Conservation (phyloP, 2,797 vertebrate genomes). For the Chaenodraco wilsoni region DNA sequence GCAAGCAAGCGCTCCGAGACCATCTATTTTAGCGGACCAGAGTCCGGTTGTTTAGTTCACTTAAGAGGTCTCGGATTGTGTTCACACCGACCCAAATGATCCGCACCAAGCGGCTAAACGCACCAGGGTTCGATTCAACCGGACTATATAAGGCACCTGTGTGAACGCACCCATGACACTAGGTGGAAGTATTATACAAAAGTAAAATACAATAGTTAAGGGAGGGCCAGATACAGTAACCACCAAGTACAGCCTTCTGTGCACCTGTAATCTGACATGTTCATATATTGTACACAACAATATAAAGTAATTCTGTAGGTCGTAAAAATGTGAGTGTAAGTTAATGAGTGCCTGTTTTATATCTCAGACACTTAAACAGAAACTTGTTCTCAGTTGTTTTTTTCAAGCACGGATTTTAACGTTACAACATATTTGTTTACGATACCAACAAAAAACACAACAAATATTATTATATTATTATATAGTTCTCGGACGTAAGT, state of each 20-base stretch:
- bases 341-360: background rate
- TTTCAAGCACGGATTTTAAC: background rate
- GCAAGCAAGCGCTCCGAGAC: too few species aligned
- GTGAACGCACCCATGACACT: constrained; percentile 12
- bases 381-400: background rate
- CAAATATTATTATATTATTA: too few species aligned
- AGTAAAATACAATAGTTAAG: background rate
- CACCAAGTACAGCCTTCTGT: constrained; percentile 1
- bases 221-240: background rate
- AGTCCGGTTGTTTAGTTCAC: too few species aligned
- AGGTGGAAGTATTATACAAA: constrained; percentile 50
- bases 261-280: constrained; percentile 8
- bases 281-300: too few species aligned
- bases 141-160: too few species aligned
- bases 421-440: background rate
- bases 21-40: too few species aligned
- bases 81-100: too few species aligned
- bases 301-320: background rate
- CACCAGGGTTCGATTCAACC: too few species aligned
- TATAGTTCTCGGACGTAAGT: background rate
- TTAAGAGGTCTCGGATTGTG: too few species aligned
- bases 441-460: background rate
- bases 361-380: background rate
- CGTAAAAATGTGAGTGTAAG: background rate
- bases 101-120: too few species aligned